Conservation (phyloP, 2,888 invertebrate genomes). For the Macrophya alboannulata region DNA sequence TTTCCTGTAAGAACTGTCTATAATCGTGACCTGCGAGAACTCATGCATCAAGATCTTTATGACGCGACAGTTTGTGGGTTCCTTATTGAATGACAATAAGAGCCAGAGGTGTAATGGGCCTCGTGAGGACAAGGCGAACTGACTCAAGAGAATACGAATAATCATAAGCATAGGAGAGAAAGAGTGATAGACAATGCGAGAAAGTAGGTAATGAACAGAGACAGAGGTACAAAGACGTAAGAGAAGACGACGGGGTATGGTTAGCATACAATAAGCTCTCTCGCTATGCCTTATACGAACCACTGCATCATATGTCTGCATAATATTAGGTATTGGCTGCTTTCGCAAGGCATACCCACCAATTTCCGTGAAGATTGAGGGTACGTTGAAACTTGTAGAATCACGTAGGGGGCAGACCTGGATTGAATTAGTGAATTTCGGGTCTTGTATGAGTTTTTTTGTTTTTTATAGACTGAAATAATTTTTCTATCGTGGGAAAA, state of each 20-base stretch:
- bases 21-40: background rate
- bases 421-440: background rate
- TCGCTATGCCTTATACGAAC: background rate
- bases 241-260: slow-evolving; percentile 23
- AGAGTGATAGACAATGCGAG: background rate
- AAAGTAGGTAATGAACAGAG: background rate
- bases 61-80: slow-evolving; percentile 40
- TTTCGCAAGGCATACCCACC: background rate
- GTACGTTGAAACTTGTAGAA: background rate
- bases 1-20: background rate
- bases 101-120: slow-evolving; percentile 22
- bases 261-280: slow-evolving; percentile 41
- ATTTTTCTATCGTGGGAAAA: background rate
- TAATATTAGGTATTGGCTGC: slow-evolving; percentile 3
- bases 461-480: background rate
- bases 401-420: background rate
- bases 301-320: background rate
- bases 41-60: background rate
- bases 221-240: background rate
- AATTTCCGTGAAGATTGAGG: background rate
- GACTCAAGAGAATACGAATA: slow-evolving; percentile 19
- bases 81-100: slow-evolving; percentile 18
- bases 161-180: slow-evolving; percentile 9
- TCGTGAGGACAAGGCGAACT: slow-evolving; percentile 18
- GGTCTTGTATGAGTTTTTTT: background rate